Base-by-base conservation (phyloP, 1,140 invertebrate genomes). In the Protaetia brevitarsis region DNA sequence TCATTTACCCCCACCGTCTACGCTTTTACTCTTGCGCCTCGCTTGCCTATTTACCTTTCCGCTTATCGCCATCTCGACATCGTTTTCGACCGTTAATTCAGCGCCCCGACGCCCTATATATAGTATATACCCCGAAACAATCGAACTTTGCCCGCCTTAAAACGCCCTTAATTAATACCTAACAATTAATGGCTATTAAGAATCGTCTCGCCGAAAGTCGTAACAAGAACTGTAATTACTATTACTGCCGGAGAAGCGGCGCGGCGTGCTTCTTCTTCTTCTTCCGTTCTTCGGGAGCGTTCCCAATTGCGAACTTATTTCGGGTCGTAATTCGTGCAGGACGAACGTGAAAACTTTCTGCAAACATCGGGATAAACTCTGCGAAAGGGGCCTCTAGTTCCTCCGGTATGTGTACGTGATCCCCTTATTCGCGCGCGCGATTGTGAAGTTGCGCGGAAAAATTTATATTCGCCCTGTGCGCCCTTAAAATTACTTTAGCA, bases 401-500 rank as follows among this genome's bases (percentile, higher is more conserved):
- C n/a, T n/a, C n/a, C 63, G 59, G 45, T 19, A 51, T 66, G 67
- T 63, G 66, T 71, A 72, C 71, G 69, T 71, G 69, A 69, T 73
- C 68, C 69, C 66, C 67, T 62, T 66, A 64, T 66, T 60, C 41
- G 37, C 27, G 68, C 57, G 31, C 8, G 13, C 8, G 31, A 34
- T 11, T 19, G 41, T 19, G n/a, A 51, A 23, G 16, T 51, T 10
- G 41, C 59, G 59, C 26, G 29, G 29, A 62, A 36, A 62, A 72
- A 70, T 72, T 73, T 69, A 71, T 71, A 73, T 72, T 72, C 72
- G 64, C 58, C 63, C 63, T 63, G 71, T 72, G 72, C 62, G 68
- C 69, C 59, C 67, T 71, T 71, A 71, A 73, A 73, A 73, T 73
- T 73, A 73, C 72, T 73, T 73, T 69, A 71, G 67, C 67, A 73